A percentile compares a stretch with the other conserved stretches of the same genome.
Evolutionary conservation across 2,113 vertebrate species (phyloP).

Genomic region (Climacteris rufus): DNA sequence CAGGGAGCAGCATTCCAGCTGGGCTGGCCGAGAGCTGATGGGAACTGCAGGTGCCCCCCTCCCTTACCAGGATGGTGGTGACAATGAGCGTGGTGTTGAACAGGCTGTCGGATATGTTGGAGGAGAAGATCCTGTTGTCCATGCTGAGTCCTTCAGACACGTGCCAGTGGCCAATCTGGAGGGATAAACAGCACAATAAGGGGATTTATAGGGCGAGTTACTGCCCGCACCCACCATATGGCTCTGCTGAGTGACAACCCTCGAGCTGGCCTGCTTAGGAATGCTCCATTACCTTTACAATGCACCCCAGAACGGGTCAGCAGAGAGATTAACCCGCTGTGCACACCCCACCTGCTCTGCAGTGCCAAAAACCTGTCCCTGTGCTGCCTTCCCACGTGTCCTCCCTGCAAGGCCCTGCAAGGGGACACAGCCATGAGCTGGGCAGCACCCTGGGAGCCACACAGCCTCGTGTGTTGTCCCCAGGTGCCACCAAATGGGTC

Average conservation of each 20-base stretch:
- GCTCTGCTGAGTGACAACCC: neutral
- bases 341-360: neutral
- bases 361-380: neutral
- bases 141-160: slow-evolving; percentile 93
- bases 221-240: neutral
- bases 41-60: slow-evolving; percentile 26
- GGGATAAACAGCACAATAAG: slow-evolving; percentile 23
- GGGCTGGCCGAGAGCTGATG: neutral
- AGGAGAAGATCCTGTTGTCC: slow-evolving; percentile 88
- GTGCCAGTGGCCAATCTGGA: slow-evolving; percentile 97
- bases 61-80: slow-evolving; percentile 96
- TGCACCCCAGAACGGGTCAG: neutral
- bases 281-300: slow-evolving; percentile 1
- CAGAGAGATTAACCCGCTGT: neutral
- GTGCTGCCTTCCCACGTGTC: neutral
- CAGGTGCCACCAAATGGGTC: neutral
- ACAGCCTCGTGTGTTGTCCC: neutral
- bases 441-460: neutral
- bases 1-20: neutral
- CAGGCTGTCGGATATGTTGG: slow-evolving; percentile 90
- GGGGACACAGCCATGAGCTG: neutral
- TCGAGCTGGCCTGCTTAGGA: neutral
- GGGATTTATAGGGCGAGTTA: slow-evolving; percentile 3
- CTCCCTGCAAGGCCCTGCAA: neutral
- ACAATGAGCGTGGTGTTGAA: slow-evolving; percentile 95